Evolutionary conservation across 2,888 invertebrate genomes (phyloP).

Genomic region (Dynastes maya): DNA sequence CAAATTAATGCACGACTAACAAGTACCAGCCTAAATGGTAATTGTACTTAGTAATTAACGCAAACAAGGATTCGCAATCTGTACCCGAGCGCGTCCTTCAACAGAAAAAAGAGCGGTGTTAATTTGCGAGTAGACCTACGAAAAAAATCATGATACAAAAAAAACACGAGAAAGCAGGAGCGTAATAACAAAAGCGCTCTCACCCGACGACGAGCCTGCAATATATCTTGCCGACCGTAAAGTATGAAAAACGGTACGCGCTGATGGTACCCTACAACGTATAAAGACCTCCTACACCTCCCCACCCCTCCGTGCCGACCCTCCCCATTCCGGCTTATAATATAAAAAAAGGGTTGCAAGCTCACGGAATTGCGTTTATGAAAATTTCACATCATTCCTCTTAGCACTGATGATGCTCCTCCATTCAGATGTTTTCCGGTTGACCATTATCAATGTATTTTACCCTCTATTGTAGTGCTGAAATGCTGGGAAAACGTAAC

Average conservation of each 20-base stretch:
- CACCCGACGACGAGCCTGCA: constrained; percentile 9
- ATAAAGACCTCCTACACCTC: neutral
- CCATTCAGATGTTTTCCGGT: constrained; percentile 37
- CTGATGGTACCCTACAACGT: constrained; percentile 4
- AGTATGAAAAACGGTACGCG: constrained; percentile 30
- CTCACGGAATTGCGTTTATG: constrained; percentile 11
- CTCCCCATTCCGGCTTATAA: constrained; percentile 1
- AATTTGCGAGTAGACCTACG: constrained; percentile 2
- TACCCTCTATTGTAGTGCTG: constrained; percentile 9
- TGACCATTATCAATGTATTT: constrained; percentile 43
- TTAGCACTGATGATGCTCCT: constrained; percentile 38
- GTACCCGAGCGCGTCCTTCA: neutral
- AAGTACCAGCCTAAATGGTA: no score
- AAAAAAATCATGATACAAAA: neutral
- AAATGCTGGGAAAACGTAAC: neutral
- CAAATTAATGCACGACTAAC: no score
- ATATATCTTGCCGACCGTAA: constrained; percentile 23
- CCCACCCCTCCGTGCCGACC: neutral
- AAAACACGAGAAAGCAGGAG: constrained; percentile 12
- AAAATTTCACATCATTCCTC: constrained; percentile 35
- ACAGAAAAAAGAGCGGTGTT: neutral
- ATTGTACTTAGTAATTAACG: no score
- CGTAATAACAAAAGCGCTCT: constrained; percentile 17
- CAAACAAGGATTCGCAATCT: neutral
- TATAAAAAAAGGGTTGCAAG: constrained; percentile 37